Percentiles rank a stretch among this genome's conserved stretches.
Evolutionary conservation across 1,140 invertebrate species (phyloP).

Genomic region (Drosophila ohnishii): DNA sequence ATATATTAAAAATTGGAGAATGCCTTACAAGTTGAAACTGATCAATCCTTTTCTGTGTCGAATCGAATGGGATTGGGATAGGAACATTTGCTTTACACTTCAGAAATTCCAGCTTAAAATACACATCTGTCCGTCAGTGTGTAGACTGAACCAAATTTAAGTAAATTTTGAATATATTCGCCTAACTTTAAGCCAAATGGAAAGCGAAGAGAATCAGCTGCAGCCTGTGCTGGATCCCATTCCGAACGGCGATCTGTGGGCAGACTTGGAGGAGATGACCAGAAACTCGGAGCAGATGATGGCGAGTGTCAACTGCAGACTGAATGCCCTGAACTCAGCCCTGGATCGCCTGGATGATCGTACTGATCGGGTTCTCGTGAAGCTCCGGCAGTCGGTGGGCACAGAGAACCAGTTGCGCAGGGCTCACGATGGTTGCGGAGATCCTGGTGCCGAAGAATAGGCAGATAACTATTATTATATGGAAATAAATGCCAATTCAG

Average conservation of each 20-base stretch:
- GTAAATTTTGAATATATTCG: neutral
- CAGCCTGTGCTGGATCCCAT: neutral
- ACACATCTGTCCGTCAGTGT: neutral
- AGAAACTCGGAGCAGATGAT: constrained; percentile 32
- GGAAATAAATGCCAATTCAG: neutral
- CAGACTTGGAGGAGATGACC: neutral
- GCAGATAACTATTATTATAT: neutral
- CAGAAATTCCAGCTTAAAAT: neutral
- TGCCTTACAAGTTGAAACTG: neutral
- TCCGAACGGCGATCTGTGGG: neutral
- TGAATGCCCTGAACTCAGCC: constrained; percentile 24
- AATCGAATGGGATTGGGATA: neutral
- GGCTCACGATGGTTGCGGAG: constrained; percentile 15
- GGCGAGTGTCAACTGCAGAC: constrained; percentile 23
- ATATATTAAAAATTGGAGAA: neutral
- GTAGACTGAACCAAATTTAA: neutral
- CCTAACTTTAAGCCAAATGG: constrained; percentile 8
- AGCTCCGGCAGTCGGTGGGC: constrained; percentile 6
- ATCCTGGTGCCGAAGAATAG: constrained; percentile 10
- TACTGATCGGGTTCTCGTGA: constrained; percentile 25
- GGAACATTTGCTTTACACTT: constrained; percentile 14
- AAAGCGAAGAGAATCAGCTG: constrained; percentile 4
- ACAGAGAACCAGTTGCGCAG: neutral
- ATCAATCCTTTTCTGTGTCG: no score
- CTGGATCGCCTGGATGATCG: constrained; percentile 56